Percentiles rank a stretch among this genome's conserved stretches.
Evolutionary conservation across 2,797 vertebrate species (phyloP).

Genomic region (Xenops minutus): DNA sequence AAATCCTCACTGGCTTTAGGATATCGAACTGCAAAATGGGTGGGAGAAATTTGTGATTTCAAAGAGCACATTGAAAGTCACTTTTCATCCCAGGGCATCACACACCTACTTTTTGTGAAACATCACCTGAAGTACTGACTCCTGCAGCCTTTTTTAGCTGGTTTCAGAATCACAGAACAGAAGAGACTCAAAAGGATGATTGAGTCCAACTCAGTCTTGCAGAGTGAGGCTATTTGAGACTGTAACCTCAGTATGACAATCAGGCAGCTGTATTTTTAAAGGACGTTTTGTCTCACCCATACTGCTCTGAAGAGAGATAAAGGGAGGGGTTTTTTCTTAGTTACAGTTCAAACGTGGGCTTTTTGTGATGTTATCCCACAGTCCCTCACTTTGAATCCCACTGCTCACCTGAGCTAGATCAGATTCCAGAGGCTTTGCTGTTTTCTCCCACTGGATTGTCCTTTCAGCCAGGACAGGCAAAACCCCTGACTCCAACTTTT

Average conservation of each 20-base stretch:
- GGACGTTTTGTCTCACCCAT: fast-evolving
- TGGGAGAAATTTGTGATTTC: not conserved
- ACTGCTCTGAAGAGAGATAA: not conserved
- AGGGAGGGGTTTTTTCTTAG: not conserved
- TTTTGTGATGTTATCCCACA: not conserved
- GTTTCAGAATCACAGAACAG: not conserved
- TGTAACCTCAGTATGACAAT: not conserved
- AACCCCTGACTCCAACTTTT: not conserved
- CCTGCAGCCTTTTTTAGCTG: not conserved
- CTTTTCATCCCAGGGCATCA: fast-evolving
- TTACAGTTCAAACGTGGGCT: fast-evolving
- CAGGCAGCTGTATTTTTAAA: not conserved
- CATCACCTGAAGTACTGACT: not conserved
- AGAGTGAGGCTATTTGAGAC: not conserved
- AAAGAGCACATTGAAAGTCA: fast-evolving
- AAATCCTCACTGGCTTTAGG: not conserved
- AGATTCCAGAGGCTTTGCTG: fast-evolving
- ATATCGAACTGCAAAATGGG: not conserved
- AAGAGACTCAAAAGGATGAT: not conserved
- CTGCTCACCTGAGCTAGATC: not conserved
- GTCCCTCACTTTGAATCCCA: not conserved
- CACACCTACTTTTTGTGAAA: not conserved
- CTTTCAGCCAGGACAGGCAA: not conserved
- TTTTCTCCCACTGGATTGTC: not conserved
- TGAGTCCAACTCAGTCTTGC: not conserved